Evolutionary conservation across 2,797 vertebrate genomes (phyloP).

Genomic region (Falco peregrinus): DNA sequence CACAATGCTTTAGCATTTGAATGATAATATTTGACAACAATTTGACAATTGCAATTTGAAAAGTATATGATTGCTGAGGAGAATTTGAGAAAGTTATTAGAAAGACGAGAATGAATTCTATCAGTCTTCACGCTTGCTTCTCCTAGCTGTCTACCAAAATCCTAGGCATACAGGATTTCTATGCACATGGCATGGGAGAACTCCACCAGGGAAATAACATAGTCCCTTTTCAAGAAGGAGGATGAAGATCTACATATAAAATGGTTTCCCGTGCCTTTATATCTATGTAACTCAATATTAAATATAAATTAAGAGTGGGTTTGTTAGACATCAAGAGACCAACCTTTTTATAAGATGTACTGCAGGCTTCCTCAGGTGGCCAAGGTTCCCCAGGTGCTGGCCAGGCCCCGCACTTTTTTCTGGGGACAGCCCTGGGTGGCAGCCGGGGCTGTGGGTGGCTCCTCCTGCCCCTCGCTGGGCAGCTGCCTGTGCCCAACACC

Average conservation of each 20-base stretch:
- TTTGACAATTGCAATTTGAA: neutral
- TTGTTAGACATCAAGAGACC: neutral
- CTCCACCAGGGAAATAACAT: neutral
- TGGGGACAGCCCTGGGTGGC: neutral
- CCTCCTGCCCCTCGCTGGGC: rapidly evolving
- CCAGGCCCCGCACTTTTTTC: neutral
- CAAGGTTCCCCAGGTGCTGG: too few species aligned
- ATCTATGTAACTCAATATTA: neutral
- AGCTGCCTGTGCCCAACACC: neutral
- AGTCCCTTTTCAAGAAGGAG: neutral
- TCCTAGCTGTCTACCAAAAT: neutral
- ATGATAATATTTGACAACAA: neutral
- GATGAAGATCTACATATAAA: neutral
- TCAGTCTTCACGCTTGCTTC: neutral
- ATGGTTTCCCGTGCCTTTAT: neutral
- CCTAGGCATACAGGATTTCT: neutral
- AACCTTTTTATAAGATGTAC: neutral
- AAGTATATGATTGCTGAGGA: neutral
- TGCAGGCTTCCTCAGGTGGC: too few species aligned
- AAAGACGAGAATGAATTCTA: neutral
- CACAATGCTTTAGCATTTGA: neutral
- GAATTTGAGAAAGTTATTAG: neutral
- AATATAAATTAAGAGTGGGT: neutral
- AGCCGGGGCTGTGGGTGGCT: neutral
- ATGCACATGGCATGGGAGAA: neutral